phyloP scores from a whole-genome alignment of 2,888 invertebrate species.

The Eupeodes latifasciatus region DNA sequence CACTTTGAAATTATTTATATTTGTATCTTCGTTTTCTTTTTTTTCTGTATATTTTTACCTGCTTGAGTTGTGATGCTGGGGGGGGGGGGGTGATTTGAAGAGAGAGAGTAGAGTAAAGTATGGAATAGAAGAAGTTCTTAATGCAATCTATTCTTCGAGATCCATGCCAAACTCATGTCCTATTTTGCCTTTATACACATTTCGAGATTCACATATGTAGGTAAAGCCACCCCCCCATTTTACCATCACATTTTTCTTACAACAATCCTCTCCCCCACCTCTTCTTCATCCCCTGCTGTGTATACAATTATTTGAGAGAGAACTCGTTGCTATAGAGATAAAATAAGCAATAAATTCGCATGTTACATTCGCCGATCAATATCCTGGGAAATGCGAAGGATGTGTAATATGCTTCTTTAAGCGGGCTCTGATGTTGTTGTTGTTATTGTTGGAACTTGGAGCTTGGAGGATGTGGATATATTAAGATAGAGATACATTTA shows the following conservation, averaged over 20 bases:
- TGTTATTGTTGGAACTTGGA: not conserved
- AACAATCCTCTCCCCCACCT: not conserved
- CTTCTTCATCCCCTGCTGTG: not conserved
- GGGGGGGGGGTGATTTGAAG: too few relatives aligned
- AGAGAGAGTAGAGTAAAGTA: not conserved
- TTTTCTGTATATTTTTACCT: slow-evolving; percentile 37
- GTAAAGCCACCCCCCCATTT: not conserved
- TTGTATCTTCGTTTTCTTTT: not conserved
- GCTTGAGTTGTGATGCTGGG: not conserved
- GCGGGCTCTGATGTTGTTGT: slow-evolving; percentile 6
- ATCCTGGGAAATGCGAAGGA: slow-evolving; percentile 68
- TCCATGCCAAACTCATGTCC: slow-evolving; percentile 54
- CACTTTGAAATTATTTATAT: slow-evolving; percentile 63
- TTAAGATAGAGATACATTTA: not conserved
- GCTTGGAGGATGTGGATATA: slow-evolving; percentile 13
- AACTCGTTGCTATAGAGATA: slow-evolving; percentile 57
- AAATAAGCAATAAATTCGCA: slow-evolving; percentile 74
- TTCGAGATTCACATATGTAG: slow-evolving; percentile 14
- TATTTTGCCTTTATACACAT: slow-evolving; percentile 42
- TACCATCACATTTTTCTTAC: not conserved
- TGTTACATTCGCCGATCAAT: slow-evolving; percentile 71
- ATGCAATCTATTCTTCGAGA: slow-evolving; percentile 58
- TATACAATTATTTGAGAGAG: slow-evolving; percentile 9
- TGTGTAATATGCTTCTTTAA: slow-evolving; percentile 64
- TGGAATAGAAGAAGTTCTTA: slow-evolving; percentile 49